phyloP scores from a whole-genome alignment of 64 coral and sea anemone species.

The Astreopora myriophthalma region DNA sequence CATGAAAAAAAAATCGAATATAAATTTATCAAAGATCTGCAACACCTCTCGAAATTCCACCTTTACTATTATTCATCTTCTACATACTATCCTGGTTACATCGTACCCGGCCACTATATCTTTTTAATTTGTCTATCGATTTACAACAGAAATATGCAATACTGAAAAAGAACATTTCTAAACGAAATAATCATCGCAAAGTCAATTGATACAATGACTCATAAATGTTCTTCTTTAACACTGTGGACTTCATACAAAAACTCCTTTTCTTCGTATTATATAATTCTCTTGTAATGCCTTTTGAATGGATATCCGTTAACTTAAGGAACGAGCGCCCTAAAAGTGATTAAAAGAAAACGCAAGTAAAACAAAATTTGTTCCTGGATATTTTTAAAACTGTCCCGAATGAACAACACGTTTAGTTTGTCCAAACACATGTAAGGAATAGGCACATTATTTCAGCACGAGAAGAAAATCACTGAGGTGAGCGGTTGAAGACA shows the following conservation, averaged over 20 bases:
- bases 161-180: neutral
- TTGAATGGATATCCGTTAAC: neutral
- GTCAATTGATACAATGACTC: no score
- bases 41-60: neutral
- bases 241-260: neutral
- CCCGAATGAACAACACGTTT: neutral
- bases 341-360: conserved; percentile 6
- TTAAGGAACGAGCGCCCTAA: neutral
- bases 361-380: neutral
- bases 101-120: neutral
- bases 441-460: neutral
- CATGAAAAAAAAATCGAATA: no score
- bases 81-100: neutral
- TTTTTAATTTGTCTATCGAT: neutral
- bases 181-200: neutral
- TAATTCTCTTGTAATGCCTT: conserved; percentile 12
- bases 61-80: neutral
- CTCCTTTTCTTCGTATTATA: neutral
- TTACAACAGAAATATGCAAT: neutral
- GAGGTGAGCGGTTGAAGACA: neutral
- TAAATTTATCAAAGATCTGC: neutral
- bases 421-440: neutral
- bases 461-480: neutral
- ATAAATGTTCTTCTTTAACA: neutral
- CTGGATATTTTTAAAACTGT: neutral